These are phyloP conservation scores for Tryphoninae sp. DNA, from an alignment of 2,888 invertebrate species.

Conservation along the genomic window DNA sequence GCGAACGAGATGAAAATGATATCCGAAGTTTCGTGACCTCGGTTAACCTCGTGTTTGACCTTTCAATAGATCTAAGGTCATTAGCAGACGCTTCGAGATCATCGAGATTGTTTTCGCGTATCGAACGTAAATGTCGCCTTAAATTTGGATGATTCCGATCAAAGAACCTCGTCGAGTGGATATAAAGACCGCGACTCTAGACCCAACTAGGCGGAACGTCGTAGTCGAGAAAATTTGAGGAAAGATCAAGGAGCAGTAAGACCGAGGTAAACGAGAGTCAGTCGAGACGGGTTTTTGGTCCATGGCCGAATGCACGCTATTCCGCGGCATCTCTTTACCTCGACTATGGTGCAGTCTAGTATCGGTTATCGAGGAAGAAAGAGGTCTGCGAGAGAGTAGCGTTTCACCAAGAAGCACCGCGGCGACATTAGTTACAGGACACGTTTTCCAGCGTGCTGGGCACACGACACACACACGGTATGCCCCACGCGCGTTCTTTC, in stretches of 20 bases:
- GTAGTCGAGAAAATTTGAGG: not conserved
- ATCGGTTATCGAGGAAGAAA: conserved; percentile 35
- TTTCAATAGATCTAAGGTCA: no score
- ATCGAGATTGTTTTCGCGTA: no score
- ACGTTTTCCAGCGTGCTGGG: conserved; percentile 32
- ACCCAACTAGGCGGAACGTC: not conserved
- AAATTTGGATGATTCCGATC: no score
- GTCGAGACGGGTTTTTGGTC: not conserved
- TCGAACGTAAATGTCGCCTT: no score
- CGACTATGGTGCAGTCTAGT: not conserved
- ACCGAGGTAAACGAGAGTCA: not conserved
- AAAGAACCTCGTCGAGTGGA: no score
- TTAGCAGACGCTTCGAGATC: no score
- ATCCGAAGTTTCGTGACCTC: no score
- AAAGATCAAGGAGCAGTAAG: not conserved
- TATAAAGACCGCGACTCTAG: no score
- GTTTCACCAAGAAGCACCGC: conserved; percentile 43
- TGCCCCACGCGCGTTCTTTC: not conserved
- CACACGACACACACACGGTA: conserved; percentile 4
- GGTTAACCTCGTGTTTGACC: no score
- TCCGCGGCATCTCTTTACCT: not conserved
- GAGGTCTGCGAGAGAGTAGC: conserved; percentile 1
- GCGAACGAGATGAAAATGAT: no score
- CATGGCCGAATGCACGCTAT: not conserved
- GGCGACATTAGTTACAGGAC: conserved; percentile 67